A percentile compares a stretch with the other conserved stretches of the same genome.
Evolutionary conservation across 2,113 vertebrate species (phyloP).

Genomic region (Epinephelus cyanopodus): DNA sequence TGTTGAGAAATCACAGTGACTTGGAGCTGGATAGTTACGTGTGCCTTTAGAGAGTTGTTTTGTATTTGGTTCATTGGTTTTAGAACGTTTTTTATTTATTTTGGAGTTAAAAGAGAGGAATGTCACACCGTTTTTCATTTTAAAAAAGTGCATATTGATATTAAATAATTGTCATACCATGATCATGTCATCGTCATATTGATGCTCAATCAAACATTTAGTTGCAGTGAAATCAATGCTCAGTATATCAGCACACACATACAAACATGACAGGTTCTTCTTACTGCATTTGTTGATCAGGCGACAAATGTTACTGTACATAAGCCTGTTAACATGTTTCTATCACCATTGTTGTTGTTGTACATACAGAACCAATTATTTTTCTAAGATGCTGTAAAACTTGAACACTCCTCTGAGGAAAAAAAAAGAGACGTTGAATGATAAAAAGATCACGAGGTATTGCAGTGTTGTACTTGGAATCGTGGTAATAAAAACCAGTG

Average conservation of each 20-base stretch:
- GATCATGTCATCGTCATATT: constrained; percentile 1
- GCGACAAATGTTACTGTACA: constrained; percentile 55
- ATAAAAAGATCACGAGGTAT: constrained; percentile 51
- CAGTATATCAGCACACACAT: constrained; percentile 3
- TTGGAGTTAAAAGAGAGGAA: constrained; percentile 18
- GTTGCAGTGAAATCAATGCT: constrained; percentile 2
- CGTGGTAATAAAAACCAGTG: constrained; percentile 56
- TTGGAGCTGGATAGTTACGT: constrained; percentile 39
- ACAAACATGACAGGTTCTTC: constrained; percentile 27
- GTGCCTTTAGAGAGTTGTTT: constrained; percentile 68
- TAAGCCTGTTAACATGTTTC: constrained; percentile 65
- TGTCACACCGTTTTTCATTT: constrained; percentile 10
- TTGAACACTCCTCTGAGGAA: constrained; percentile 66
- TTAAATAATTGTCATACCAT: constrained; percentile 39
- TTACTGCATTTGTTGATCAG: constrained; percentile 17
- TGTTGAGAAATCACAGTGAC: constrained; percentile 12
- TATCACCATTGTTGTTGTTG: constrained; percentile 67
- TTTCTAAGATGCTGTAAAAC: constrained; percentile 83
- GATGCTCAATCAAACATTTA: constrained; percentile 35
- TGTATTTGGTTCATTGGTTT: constrained; percentile 38
- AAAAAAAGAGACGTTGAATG: constrained; percentile 46
- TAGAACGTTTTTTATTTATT: constrained; percentile 10
- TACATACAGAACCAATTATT: constrained; percentile 85
- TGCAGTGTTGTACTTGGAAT: constrained; percentile 53
- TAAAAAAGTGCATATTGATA: not conserved